Evolutionary conservation across 2,888 invertebrate genomes (phyloP).

Genomic region (Brachyopa scutellaris): DNA sequence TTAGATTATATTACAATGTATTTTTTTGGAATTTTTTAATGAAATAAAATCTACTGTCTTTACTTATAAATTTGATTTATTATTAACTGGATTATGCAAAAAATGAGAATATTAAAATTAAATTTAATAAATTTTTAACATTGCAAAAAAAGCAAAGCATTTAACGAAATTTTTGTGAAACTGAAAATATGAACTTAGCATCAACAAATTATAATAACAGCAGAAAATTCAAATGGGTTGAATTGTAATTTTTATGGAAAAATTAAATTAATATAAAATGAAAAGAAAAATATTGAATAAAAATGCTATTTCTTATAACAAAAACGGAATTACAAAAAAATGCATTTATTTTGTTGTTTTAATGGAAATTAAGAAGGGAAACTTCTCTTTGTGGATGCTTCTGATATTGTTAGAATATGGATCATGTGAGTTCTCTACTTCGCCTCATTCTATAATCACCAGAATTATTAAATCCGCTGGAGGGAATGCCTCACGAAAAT

Average conservation of each 20-base stretch:
- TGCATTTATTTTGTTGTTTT: neutral
- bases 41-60: neutral
- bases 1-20: neutral
- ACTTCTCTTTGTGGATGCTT: too few relatives aligned
- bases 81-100: conserved; percentile 4
- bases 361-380: too few relatives aligned
- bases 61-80: conserved; percentile 1
- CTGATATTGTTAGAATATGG: too few relatives aligned
- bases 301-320: conserved; percentile 65
- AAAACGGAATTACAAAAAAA: conserved; percentile 53
- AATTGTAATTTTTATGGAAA: conserved; percentile 46
- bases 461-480: too few relatives aligned
- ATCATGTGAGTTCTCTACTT: too few relatives aligned
- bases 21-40: neutral
- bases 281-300: conserved; percentile 55
- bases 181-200: conserved; percentile 36
- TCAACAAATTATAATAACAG: conserved; percentile 32
- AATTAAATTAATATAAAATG: conserved; percentile 10
- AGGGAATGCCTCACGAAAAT: too few relatives aligned
- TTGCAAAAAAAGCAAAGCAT: conserved; percentile 64
- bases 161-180: conserved; percentile 50
- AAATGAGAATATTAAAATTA: neutral
- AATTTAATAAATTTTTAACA: conserved; percentile 39
- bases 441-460: too few relatives aligned
- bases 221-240: conserved; percentile 37